phyloP scores from a whole-genome alignment of 2,797 vertebrate species.

The Cyclopterus lumpus region DNA sequence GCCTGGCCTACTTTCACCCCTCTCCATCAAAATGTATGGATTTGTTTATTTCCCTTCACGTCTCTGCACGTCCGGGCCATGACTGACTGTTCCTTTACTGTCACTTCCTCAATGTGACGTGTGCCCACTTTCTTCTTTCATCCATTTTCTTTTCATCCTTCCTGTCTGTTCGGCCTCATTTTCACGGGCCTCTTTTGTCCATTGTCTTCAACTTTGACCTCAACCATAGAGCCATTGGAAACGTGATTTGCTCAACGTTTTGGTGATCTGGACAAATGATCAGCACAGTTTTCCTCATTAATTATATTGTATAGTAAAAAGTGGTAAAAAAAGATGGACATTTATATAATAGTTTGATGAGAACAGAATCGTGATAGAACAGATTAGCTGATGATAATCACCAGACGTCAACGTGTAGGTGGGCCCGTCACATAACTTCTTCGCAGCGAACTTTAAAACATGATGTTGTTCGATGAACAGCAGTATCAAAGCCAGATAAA shows the following conservation, averaged over 20 bases:
- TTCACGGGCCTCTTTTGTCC: background rate
- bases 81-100: background rate
- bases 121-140: conserved; percentile 14
- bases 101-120: conserved; percentile 3
- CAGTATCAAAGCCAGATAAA: conserved; percentile 65
- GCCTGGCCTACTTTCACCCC: conserved; percentile 74
- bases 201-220: conserved; percentile 37
- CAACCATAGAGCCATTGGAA: background rate
- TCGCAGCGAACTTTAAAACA: conserved; percentile 70
- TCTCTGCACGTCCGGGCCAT: background rate
- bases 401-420: conserved; percentile 67
- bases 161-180: background rate
- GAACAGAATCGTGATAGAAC: conserved; percentile 24
- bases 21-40: conserved; percentile 21
- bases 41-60: conserved; percentile 39
- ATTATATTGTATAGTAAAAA: background rate
- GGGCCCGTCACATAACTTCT: conserved; percentile 59
- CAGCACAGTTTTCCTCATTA: background rate
- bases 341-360: conserved; percentile 28
- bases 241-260: background rate
- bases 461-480: conserved; percentile 45
- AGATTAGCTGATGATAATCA: conserved; percentile 32
- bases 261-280: background rate
- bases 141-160: conserved; percentile 12
- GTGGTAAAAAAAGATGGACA: conserved; percentile 15